Base-by-base conservation (phyloP, 2,888 invertebrate species). In the Apomyelois bistriatella region DNA sequence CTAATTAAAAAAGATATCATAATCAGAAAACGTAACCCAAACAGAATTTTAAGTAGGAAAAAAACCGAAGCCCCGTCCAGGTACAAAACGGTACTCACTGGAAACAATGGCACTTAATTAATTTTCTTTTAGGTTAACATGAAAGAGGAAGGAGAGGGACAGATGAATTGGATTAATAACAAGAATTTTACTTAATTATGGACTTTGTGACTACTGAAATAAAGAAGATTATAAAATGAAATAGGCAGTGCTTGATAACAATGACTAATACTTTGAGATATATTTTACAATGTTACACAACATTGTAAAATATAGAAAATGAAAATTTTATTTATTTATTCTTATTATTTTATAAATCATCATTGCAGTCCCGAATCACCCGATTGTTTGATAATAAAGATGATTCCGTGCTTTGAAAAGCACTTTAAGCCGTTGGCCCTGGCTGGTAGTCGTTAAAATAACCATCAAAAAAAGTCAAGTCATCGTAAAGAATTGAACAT, bases 101-200 rank as follows among this genome's bases (percentile, higher is more conserved):
- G 64, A 70, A 79, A 82, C 79, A 82, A 81, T 75, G 68, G 68
- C 72, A 78, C 79, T 79, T 83, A 85, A 86, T 86, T 85, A 85
- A 85, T 83, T 85, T 85, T 80, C 81, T 79, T 81, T 81, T 66
- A 76, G 72, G 70, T 70, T 73, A 74, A 75, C 74, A 76, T 74
- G 72, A 80, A 80, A 75, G 74, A 71, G 68, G 62, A 68, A 70
- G 76, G 72, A 75, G 74, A 72, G 74, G 69, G 70, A 70, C 76
- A 72, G 69, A 46, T 10, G 12, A 32, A 46, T 32, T 30, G 15
- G 46, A 16, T 77, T 79, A 77, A 68, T n/a, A 80, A 78, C 66
- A 65, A 46, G 46, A 46, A 13, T 43, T 32, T 6, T 6, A 32
- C 5, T 15, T 13, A 35, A 15, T 2, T 32, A 46, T 41, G 17